Evolutionary conservation across 1,140 invertebrate species (phyloP), one percentile per base, ranked within the genome.

Genomic region (Anagrus nilaparvatae): DNA sequence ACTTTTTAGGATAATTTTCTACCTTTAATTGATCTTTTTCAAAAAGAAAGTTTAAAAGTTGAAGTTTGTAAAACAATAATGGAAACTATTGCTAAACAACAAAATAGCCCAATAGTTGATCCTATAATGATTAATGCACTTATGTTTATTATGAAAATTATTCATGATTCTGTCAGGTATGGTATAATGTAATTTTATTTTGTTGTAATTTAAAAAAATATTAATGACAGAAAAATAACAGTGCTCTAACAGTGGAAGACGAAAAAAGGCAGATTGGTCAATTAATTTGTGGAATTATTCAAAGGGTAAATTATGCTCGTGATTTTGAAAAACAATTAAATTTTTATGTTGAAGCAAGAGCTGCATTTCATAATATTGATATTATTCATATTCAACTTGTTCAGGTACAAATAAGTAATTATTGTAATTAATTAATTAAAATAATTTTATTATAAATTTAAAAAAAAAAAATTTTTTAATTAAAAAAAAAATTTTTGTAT

Each of bases 151-250:
- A 87, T 84, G 46, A 82, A 82, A 55, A 81, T 84, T 48, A 76
- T 96, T 46, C 91, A 96, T 59, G 90, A 97, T 63, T 90, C 87
- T 10, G 86, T 96, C 16, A 91, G 87, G 87, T 91, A 69, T 19
- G 28, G 44, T 16, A 38, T 35, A 37, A 41, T 7, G 5, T 12
- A 43, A 35, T 43, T n/a, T n/a, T n/a, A n/a, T n/a, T n/a, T n/a
- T n/a, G n/a, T n/a, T n/a, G n/a, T n/a, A n/a, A n/a, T n/a, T n/a
- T n/a, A n/a, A n/a, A n/a, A n/a, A 3, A 4, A 23, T 18, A 14
- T 18, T 9, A 33, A 16, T 14, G 1, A 1, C 4, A 33, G 10
- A 42, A 38, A 38, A 24, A 17, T 3, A 25, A 17, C 53, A 92
- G 86, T 64, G 87, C 90, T 2, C 65, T 95, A n/a, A 91, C 87